These are phyloP conservation scores for Papilio dardanus DNA, from an alignment of 1,140 invertebrate species.

Conservation along the genomic window DNA sequence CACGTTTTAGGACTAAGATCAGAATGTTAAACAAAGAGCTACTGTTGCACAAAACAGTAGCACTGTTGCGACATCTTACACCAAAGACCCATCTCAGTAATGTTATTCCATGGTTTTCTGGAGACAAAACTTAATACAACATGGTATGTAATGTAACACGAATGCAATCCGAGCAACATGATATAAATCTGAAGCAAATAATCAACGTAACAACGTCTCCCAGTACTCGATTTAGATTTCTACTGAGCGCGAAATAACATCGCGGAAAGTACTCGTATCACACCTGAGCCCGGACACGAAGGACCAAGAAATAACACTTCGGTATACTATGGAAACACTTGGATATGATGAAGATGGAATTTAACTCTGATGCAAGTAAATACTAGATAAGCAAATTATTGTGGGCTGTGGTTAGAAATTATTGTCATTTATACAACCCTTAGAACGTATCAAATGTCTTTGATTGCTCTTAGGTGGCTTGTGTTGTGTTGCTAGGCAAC, in stretches of 20 bases:
- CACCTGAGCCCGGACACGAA: neutral
- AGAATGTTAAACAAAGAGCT: no score
- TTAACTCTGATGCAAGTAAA: no score
- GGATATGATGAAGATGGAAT: no score
- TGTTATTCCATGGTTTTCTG: no score
- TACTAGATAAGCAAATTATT: neutral
- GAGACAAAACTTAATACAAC: neutral
- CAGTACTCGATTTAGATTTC: neutral
- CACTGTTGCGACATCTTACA: no score
- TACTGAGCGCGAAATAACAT: conserved; percentile 2
- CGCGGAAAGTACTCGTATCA: neutral
- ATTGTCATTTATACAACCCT: neutral
- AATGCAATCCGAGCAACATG: neutral
- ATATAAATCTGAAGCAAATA: neutral
- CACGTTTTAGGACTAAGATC: no score
- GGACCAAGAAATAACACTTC: neutral
- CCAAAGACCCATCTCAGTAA: no score
- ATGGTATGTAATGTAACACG: neutral
- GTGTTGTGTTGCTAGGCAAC: neutral
- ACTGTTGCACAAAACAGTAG: no score
- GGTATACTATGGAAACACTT: no score
- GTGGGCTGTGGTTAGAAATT: neutral
- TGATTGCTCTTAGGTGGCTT: neutral
- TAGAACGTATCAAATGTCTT: conserved; percentile 25
- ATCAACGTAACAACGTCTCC: neutral